Evolutionary conservation across 1,140 invertebrate species (phyloP), one percentile per base, ranked within the genome.

Genomic region (Solen grandis): DNA sequence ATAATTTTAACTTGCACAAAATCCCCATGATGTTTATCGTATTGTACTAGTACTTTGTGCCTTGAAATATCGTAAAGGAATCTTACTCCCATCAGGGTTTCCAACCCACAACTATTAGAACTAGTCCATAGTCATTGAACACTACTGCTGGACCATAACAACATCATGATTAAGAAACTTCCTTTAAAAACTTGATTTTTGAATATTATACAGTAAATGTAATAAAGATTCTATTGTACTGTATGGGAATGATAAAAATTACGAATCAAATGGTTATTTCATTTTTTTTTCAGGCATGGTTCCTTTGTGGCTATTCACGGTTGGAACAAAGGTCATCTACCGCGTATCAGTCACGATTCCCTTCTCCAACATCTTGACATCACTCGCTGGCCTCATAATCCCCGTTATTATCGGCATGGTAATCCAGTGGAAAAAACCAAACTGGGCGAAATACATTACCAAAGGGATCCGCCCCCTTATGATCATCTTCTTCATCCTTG

Each of bases 231-330:
- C 13, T 19, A n/a, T 16, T 38, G 8, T n/a, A 66, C 16, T n/a
- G 16, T 19, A 27, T 14, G n/a, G n/a, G 41, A 5, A 54, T 29
- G 41, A 41, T 46, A 46, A 50, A 33, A 25, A 14, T 33, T 25
- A 54, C 36, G 5, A 46, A 2, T n/a, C n/a, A n/a, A n/a, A n/a
- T n/a, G n/a, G n/a, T n/a, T n/a, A n/a, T n/a, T n/a, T n/a, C 59
- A 2, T 88, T 81, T 81, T 63, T 63, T 82, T 93, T 93, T 5
- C 92, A 97, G 97, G 93, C 31, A 96, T 98, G 92, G 98, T 99
- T 94, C 98, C 98, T 0, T 90, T 97, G 0, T 99, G 98, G 98
- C 93, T 98, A 27, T 97, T 98, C 87, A 96, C 97, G 0, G 93
- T 99, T 13, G 98, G 97, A 0, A 94, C 93, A 79, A 83, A 86